Evolutionary conservation across 1,140 invertebrate species (phyloP), one percentile per base, ranked within the genome.

Genomic region (Drosophila teissieri): DNA sequence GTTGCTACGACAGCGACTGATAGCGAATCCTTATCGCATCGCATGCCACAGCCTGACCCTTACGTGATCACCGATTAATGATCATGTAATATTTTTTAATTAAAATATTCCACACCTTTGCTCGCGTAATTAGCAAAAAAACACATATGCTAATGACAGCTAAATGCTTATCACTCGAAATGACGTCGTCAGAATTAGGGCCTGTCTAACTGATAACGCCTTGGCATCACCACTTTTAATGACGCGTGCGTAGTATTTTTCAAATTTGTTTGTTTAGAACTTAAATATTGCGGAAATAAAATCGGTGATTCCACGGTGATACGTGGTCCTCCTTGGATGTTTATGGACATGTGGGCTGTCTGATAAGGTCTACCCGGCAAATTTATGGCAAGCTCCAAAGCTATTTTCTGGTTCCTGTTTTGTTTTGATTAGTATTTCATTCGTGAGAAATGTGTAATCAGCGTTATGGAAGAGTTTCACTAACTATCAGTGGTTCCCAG

Each of bases 181-280:
- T 85, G 78, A 85, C 82, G 83, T 88, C 82, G 42, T 36, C 27
- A 27, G 44, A 65, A 73, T 56, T 52, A 60, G 73, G 67, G 68
- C 37, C 40, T 45, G 52, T 68, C 39, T 48, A 49, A 44, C 58
- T 52, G 63, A 77, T 57, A 52, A 37, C 46, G 40, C 63, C 65
- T 45, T 22, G 31, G 56, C 44, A 37, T 31, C 42, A 46, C 62
- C 69, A 19, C 42, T 55, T n/a, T 46, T 45, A 48, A 4, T 51
- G 40, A 44, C 27, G 56, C 39, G 68, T 77, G 52, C 61, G 39
- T 56, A 73, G 65, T 78, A 45, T 37, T 36, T 73, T 65, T 77
- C 36, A 52, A 58, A 58, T 55, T 52, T 52, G 42, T 78, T 73
- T 69, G 48, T 40, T 65, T 61, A 40, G 61, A 62, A 73, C 73